phyloP scores from a whole-genome alignment of 2,888 invertebrate species.

The Hydropsyche betteni region DNA sequence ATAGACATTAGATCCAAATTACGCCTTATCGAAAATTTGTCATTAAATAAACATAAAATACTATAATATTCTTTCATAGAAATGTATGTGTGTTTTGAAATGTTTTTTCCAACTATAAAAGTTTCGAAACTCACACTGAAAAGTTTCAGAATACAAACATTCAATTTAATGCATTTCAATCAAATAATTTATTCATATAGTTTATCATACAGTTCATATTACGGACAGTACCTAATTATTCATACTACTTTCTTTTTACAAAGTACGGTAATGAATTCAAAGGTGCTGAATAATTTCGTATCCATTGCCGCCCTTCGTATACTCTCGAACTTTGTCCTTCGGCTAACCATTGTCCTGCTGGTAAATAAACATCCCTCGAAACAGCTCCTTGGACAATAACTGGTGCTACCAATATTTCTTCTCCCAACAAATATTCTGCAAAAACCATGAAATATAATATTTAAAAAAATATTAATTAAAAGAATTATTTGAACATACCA shows the following conservation, averaged over 20 bases:
- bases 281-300: slow-evolving; percentile 70
- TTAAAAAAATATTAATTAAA: slow-evolving; percentile 5
- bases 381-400: slow-evolving; percentile 67
- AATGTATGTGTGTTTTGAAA: too few relatives aligned
- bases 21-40: too few relatives aligned
- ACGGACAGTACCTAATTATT: too few relatives aligned
- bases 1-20: too few relatives aligned
- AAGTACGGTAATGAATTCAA: slow-evolving; percentile 73
- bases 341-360: slow-evolving; percentile 71
- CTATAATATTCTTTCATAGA: too few relatives aligned
- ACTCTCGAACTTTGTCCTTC: slow-evolving; percentile 58
- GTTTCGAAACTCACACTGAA: too few relatives aligned
- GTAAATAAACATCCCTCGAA: slow-evolving; percentile 71
- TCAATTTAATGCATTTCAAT: too few relatives aligned
- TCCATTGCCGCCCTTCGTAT: slow-evolving; percentile 66
- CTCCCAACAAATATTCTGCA: slow-evolving; percentile 76
- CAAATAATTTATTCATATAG: too few relatives aligned
- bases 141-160: too few relatives aligned
- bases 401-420: slow-evolving; percentile 75
- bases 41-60: too few relatives aligned
- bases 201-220: too few relatives aligned
- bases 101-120: too few relatives aligned
- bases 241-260: slow-evolving; percentile 52
- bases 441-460: slow-evolving; percentile 50
- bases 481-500: slow-evolving; percentile 51